phyloP scores from a whole-genome alignment of 1,140 invertebrate genomes.

The Aphis gossypii region DNA sequence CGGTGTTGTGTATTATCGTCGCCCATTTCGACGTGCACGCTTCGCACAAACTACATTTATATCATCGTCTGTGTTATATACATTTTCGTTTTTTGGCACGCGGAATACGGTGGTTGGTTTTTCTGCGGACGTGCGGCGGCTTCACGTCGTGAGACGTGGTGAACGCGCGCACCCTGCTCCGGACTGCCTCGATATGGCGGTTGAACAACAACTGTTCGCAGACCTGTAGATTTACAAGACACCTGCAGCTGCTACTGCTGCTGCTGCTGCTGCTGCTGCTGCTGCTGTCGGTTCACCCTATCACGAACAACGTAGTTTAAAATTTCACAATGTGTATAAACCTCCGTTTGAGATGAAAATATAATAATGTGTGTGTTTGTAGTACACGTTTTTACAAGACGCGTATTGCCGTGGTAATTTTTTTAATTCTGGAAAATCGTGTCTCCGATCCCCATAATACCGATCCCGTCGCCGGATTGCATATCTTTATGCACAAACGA shows the following conservation, averaged over 20 bases:
- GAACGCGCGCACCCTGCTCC: not conserved
- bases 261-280: no score
- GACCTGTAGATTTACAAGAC: constrained; percentile 43
- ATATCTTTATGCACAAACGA: no score
- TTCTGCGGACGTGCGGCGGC: constrained; percentile 20
- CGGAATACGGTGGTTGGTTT: constrained; percentile 22
- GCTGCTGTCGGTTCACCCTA: not conserved
- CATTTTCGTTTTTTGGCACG: constrained; percentile 36
- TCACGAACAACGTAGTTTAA: not conserved
- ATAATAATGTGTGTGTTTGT: not conserved
- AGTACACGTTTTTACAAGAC: no score
- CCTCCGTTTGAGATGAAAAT: not conserved
- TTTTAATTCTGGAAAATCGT: no score
- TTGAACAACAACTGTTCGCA: not conserved
- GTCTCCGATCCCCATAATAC: no score
- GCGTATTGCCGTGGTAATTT: no score
- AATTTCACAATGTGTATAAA: not conserved
- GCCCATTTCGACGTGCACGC: no score
- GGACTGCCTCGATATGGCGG: not conserved
- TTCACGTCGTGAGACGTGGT: not conserved
- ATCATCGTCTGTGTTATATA: constrained; percentile 34
- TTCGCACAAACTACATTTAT: not conserved
- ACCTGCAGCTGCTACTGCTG: not conserved
- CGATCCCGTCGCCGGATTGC: no score
- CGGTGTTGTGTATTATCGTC: no score